Percentiles rank a stretch among this genome's conserved stretches.
Conservation (phyloP, 2,888 invertebrate genomes). For the Acrocyrtus sp. region DNA sequence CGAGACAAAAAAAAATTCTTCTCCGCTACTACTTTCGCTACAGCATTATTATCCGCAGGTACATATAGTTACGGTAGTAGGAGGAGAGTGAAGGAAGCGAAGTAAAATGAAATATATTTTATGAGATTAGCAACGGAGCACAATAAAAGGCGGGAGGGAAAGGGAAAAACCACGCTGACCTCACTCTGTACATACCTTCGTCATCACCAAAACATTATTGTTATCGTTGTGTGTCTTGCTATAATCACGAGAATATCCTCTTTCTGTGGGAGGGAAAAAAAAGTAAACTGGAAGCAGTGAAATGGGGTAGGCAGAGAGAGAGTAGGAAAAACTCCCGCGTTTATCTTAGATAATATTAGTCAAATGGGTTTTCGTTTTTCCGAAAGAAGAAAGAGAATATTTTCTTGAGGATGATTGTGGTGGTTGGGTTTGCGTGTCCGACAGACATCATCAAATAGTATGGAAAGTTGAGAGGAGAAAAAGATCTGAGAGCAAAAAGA, state of each 20-base stretch:
- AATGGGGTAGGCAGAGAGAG: not conserved
- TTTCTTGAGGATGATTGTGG: slow-evolving; percentile 4
- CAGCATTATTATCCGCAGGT: too few species aligned
- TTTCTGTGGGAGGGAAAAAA: not conserved
- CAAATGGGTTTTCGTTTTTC: not conserved
- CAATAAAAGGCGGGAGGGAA: too few species aligned
- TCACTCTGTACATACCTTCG: not conserved
- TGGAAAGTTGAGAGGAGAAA: not conserved
- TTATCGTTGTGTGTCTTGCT: not conserved
- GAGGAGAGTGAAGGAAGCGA: too few species aligned
- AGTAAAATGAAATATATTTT: too few species aligned
- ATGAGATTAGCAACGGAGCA: too few species aligned
- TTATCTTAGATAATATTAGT: not conserved
- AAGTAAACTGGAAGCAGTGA: not conserved
- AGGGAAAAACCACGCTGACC: not conserved
- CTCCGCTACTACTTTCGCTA: too few species aligned
- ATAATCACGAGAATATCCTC: too few species aligned
- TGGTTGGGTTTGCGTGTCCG: slow-evolving; percentile 37
- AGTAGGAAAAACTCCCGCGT: not conserved
- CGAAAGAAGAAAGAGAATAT: not conserved
- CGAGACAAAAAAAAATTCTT: too few species aligned
- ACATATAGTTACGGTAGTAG: too few species aligned
- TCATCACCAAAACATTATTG: not conserved
- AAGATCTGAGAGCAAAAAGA: not conserved
- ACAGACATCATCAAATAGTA: slow-evolving; percentile 40